A percentile compares a stretch with the other conserved stretches of the same genome.
Conservation (phyloP, 2,797 vertebrate species). For the Falco cherrug region DNA sequence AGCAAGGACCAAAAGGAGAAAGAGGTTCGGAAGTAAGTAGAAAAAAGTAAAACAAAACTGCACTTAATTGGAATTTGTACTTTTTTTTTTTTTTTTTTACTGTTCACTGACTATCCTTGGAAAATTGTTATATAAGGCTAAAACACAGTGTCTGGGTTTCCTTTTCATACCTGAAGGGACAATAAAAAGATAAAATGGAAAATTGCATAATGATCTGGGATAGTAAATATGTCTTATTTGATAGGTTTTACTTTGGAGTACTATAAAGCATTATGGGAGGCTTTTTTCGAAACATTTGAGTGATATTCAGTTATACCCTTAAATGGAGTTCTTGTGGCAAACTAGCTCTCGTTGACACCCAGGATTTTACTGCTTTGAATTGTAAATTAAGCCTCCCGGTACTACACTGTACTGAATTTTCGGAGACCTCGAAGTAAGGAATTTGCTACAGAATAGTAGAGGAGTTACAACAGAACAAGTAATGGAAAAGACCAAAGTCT, state of each 20-base stretch:
- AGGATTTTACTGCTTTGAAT: neutral
- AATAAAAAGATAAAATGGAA: neutral
- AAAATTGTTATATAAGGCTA: neutral
- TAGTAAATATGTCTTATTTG: neutral
- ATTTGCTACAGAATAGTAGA: neutral
- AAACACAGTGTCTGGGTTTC: neutral
- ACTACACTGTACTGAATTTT: neutral
- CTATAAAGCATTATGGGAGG: neutral
- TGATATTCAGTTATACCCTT: neutral
- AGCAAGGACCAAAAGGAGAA: conserved; percentile 86
- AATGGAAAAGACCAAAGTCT: neutral
- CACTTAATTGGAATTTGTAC: neutral
- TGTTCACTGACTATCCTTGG: neutral
- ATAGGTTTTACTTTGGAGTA: neutral
- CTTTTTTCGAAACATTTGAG: neutral
- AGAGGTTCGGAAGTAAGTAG: conserved; percentile 83
- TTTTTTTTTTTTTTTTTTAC: neutral
- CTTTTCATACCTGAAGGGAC: neutral
- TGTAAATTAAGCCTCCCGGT: neutral
- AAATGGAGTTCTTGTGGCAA: neutral
- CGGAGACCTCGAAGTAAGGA: neutral
- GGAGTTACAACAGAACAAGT: neutral
- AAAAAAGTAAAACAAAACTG: neutral
- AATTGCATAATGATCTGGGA: neutral
- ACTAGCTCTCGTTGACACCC: neutral